These are phyloP conservation scores for Agrotis exclamationis DNA, from an alignment of 2,888 invertebrate genomes.

Conservation along the genomic window DNA sequence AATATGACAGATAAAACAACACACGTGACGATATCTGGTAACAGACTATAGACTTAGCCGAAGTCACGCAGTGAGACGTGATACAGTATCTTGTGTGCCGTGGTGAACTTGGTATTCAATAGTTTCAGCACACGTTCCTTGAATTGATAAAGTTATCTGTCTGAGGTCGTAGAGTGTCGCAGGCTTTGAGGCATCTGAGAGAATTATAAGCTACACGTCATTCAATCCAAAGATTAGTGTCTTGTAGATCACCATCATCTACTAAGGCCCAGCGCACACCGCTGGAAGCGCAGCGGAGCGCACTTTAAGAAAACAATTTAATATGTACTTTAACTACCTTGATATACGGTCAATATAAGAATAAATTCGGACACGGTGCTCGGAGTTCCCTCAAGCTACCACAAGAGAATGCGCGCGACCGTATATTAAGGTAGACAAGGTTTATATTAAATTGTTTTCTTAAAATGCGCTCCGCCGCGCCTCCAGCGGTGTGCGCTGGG, in stretches of 20 bases:
- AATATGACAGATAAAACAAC: slow-evolving; percentile 6
- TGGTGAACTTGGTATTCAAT: slow-evolving; percentile 27
- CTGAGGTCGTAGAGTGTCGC: background rate
- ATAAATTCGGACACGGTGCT: too few relatives aligned
- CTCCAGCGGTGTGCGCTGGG: too few relatives aligned
- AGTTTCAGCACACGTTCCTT: slow-evolving; percentile 22
- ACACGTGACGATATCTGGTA: slow-evolving; percentile 18
- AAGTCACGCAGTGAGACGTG: slow-evolving; percentile 15
- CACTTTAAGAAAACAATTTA: too few relatives aligned
- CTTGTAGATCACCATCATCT: background rate
- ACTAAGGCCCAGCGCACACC: too few relatives aligned
- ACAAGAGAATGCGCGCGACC: too few relatives aligned
- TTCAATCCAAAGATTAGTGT: slow-evolving; percentile 7
- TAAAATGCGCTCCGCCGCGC: too few relatives aligned
- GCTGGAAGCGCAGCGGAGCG: too few relatives aligned
- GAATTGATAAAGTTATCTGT: slow-evolving; percentile 37
- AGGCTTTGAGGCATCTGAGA: slow-evolving; percentile 19
- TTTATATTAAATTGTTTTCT: too few relatives aligned
- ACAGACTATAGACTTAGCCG: slow-evolving; percentile 16
- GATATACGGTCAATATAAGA: too few relatives aligned
- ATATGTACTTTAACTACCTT: too few relatives aligned
- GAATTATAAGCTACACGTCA: slow-evolving; percentile 8
- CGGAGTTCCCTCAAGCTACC: too few relatives aligned
- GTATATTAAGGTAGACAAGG: too few relatives aligned
- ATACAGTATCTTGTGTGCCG: slow-evolving; percentile 4